These are phyloP conservation scores for Pyrochroa serraticornis DNA, from an alignment of 2,888 invertebrate species.

Conservation along the genomic window DNA sequence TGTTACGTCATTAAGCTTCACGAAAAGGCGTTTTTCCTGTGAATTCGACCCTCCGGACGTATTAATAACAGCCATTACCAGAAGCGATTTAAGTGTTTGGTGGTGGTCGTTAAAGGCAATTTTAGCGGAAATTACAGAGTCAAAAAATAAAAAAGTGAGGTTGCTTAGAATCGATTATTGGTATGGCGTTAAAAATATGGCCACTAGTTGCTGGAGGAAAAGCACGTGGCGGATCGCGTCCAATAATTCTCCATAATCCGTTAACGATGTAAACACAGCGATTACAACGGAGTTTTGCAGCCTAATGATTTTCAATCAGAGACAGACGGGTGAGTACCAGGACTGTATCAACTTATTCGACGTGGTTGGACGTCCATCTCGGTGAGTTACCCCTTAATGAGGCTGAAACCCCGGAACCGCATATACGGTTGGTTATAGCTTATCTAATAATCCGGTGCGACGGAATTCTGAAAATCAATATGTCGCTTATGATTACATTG, in stretches of 20 bases:
- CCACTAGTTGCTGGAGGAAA: slow-evolving; percentile 3
- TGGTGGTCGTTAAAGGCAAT: no score
- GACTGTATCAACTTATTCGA: no score
- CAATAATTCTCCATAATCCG: no score
- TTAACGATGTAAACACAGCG: not conserved
- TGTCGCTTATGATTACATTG: not conserved
- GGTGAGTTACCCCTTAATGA: no score
- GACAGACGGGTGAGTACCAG: not conserved
- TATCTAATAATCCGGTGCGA: slow-evolving; percentile 2
- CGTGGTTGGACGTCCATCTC: no score
- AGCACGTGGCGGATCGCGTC: not conserved
- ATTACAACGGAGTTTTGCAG: slow-evolving; percentile 3
- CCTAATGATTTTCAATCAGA: slow-evolving; percentile 2
- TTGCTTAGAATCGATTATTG: no score
- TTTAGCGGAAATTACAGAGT: no score
- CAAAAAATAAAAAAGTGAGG: not conserved
- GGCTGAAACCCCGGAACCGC: not conserved
- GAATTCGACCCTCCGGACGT: no score
- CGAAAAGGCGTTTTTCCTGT: no score
- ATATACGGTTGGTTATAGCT: not conserved
- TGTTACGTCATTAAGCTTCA: no score
- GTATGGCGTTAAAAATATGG: slow-evolving; percentile 3
- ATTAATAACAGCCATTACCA: no score
- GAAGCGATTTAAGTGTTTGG: no score
- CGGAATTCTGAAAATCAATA: slow-evolving; percentile 4